Evolutionary conservation across 1,140 invertebrate species (phyloP).

Genomic region (Drosophila equinoxialis): DNA sequence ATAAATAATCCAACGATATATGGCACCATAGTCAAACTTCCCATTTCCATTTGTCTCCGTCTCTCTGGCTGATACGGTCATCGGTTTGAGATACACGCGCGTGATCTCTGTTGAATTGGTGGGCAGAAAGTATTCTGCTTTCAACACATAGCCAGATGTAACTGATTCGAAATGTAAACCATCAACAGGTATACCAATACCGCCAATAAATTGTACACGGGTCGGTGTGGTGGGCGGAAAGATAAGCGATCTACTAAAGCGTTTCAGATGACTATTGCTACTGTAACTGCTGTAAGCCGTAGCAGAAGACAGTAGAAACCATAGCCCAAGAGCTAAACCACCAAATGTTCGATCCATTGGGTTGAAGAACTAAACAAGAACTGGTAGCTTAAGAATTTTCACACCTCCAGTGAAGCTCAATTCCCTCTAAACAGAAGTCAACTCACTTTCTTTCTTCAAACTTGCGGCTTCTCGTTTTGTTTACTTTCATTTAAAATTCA

Average conservation of each 20-base stretch:
- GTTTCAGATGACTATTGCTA: constrained; percentile 32
- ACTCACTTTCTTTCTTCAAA: constrained; percentile 54
- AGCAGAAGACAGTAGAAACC: not conserved
- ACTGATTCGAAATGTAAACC: constrained; percentile 74
- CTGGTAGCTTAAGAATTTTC: constrained; percentile 44
- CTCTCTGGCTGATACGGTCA: constrained; percentile 53
- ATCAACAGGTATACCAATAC: constrained; percentile 79
- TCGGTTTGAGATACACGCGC: constrained; percentile 61
- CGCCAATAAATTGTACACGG: constrained; percentile 78
- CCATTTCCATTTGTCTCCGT: not conserved
- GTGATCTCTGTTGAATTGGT: constrained; percentile 61
- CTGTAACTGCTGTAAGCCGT: not conserved
- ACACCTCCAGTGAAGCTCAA: constrained; percentile 27
- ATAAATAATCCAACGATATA: constrained; percentile 79
- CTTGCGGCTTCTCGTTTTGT: constrained; percentile 39
- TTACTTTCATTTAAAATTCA: constrained; percentile 42
- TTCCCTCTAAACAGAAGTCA: not conserved
- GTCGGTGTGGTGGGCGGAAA: constrained; percentile 77
- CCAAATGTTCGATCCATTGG: constrained; percentile 32
- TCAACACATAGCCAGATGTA: constrained; percentile 80
- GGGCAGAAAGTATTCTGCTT: constrained; percentile 80
- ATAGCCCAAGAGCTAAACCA: not conserved
- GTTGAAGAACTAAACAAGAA: constrained; percentile 38
- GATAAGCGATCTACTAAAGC: constrained; percentile 69
- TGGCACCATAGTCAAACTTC: constrained; percentile 33